These are phyloP conservation scores for Orius laevigatus DNA, from an alignment of 1,140 invertebrate genomes.

Conservation along the genomic window DNA sequence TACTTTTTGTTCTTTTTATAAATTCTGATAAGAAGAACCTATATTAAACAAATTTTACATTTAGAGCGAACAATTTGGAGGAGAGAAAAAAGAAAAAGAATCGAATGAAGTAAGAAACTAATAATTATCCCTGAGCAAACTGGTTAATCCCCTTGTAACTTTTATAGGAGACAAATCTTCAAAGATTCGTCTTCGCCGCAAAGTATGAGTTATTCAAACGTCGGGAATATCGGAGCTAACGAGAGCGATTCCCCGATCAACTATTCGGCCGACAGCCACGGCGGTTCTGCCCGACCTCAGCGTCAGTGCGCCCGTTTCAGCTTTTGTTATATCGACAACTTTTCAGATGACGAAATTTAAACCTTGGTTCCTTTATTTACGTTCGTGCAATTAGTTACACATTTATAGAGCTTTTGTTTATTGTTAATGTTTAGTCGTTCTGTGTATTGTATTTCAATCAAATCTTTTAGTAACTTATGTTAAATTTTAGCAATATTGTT, in stretches of 20 bases:
- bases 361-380: too few relatives aligned
- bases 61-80: neutral
- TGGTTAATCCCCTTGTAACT: neutral
- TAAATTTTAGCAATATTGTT: too few relatives aligned
- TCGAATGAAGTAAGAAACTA: conserved; percentile 8
- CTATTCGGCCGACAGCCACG: conserved; percentile 16
- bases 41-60: too few relatives aligned
- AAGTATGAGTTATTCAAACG: neutral
- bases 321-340: conserved; percentile 23
- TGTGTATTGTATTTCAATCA: too few relatives aligned
- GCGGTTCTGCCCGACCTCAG: conserved; percentile 20
- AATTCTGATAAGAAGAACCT: too few relatives aligned
- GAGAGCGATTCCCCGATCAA: conserved; percentile 10
- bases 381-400: neutral
- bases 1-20: too few relatives aligned
- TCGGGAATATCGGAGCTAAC: neutral
- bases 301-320: conserved; percentile 23
- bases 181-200: neutral
- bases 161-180: neutral
- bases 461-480: too few relatives aligned
- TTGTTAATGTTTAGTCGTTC: too few relatives aligned
- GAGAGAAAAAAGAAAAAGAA: conserved; percentile 6
- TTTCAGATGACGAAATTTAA: conserved; percentile 21
- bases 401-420: too few relatives aligned
- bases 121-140: too few relatives aligned